Evolutionary conservation across 2,888 invertebrate genomes (phyloP).

Genomic region (Drosophila rubida): DNA sequence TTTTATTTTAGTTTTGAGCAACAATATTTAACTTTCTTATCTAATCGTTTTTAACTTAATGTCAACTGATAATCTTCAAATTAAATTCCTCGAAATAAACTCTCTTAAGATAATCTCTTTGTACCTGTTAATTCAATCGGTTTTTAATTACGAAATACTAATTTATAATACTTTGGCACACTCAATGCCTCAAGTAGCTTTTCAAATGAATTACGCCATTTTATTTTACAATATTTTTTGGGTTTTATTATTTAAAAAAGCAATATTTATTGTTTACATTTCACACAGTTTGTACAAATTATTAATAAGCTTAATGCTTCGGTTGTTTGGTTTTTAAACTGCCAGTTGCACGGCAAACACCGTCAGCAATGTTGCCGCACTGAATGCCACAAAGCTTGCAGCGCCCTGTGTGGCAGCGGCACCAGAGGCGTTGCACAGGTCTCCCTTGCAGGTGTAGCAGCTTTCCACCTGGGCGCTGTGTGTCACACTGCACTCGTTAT

Average conservation of each 20-base stretch:
- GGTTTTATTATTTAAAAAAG: slow-evolving; percentile 18
- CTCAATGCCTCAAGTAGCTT: no score
- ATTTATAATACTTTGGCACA: no score
- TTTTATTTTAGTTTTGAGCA: no score
- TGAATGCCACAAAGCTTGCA: slow-evolving; percentile 68
- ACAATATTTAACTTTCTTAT: no score
- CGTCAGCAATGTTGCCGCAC: slow-evolving; percentile 70
- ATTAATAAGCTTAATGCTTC: slow-evolving; percentile 6
- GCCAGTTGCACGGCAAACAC: slow-evolving; percentile 71
- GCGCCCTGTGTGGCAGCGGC: slow-evolving; percentile 44
- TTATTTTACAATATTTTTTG: not conserved
- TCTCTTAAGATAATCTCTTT: no score
- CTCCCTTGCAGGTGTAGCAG: slow-evolving; percentile 89
- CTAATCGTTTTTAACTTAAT: no score
- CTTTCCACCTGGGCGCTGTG: slow-evolving; percentile 79
- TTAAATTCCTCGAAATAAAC: no score
- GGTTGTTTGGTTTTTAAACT: slow-evolving; percentile 52
- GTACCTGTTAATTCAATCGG: no score
- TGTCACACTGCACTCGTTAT: slow-evolving; percentile 79
- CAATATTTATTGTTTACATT: slow-evolving; percentile 17
- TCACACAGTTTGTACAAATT: slow-evolving; percentile 37
- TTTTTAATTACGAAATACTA: no score
- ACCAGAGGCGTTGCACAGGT: slow-evolving; percentile 87
- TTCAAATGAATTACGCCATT: no score
- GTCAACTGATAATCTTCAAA: no score